Evolutionary conservation across 2,797 vertebrate genomes (phyloP).

Genomic region (Gadopsis marmoratus): DNA sequence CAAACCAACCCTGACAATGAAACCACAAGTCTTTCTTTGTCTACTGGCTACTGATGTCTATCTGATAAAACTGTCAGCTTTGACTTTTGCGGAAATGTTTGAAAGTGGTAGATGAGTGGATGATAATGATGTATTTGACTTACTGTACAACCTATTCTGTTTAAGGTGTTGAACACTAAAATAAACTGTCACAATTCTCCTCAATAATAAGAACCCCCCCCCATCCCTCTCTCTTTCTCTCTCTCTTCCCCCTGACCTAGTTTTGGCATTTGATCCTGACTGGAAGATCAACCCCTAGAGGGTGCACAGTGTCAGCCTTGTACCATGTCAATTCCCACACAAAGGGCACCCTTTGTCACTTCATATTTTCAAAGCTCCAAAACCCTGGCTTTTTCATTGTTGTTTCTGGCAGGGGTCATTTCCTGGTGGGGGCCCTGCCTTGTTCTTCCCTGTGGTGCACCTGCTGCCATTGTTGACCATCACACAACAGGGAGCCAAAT

Average conservation of each 20-base stretch:
- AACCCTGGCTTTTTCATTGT: constrained; percentile 76
- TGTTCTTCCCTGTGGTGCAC: constrained; percentile 66
- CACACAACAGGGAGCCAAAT: constrained; percentile 60
- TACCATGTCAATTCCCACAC: constrained; percentile 86
- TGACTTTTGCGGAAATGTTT: not conserved
- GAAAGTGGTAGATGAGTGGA: constrained; percentile 11
- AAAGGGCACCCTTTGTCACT: constrained; percentile 88
- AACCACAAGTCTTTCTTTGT: constrained; percentile 41
- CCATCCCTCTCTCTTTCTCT: constrained; percentile 23
- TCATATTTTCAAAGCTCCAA: constrained; percentile 85
- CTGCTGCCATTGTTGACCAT: constrained; percentile 73
- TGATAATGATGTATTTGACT: constrained; percentile 18
- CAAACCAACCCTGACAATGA: constrained; percentile 46
- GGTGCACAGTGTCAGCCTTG: constrained; percentile 82
- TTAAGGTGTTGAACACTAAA: constrained; percentile 29
- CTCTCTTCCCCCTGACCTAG: constrained; percentile 90
- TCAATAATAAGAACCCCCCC: constrained; percentile 37
- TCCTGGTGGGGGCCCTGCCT: constrained; percentile 67
- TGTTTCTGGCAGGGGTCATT: constrained; percentile 77
- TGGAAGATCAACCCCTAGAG: constrained; percentile 86
- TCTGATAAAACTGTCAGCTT: constrained; percentile 27
- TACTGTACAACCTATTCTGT: constrained; percentile 4
- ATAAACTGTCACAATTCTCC: constrained; percentile 29
- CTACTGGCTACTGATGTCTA: constrained; percentile 7
- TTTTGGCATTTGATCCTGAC: constrained; percentile 92